Evolutionary conservation across 1,140 invertebrate species (phyloP), one percentile per base, ranked within the genome.

Genomic region (Bombus turneri): DNA sequence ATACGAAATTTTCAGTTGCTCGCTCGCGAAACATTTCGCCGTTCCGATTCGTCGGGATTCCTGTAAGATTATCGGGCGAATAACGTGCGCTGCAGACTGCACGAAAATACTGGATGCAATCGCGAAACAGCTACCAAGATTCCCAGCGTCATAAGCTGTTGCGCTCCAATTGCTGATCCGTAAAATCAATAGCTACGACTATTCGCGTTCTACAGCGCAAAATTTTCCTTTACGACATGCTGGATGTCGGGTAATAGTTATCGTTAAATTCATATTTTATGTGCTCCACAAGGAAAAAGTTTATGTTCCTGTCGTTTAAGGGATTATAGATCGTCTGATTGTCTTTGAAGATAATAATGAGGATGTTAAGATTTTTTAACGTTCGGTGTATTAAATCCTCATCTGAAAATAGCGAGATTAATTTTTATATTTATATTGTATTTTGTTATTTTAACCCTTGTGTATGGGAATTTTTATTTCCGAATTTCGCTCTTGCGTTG

Each of bases 1-100:
- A 75, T 53, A 25, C 73, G 69, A 76, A 72, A 83, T 83, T 83
- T 82, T 73, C 77, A 66, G 18, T 78, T 31, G 41, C 77, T 10
- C 77, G 59, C 59, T 31, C 73, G 31, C 22, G n/a, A 25, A 34
- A 31, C 41, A 5, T 83, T 76, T 37, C 73, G 22, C 81, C 64
- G 34, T 69, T 66, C 39, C 75, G 75, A 41, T 47, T 66, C 59
- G 41, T 39, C 62, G 39, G 31, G 71, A 34, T 34, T 15, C 31
- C n/a, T 25, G 28, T n/a, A 68, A 77, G 81, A 57, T 83, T 77
- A 83, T 59, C 28, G 81, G 41, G 15, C 62, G 75, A 68, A 28
- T 18, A 18, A 53, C 47, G 47, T 53, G 18, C 39, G 25, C 18
- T 43, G 59, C 73, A 69, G 47, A 13, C 74, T 69, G 73, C 64